phyloP scores from a whole-genome alignment of 2,113 vertebrate species.

The Delphinapterus leucas region DNA sequence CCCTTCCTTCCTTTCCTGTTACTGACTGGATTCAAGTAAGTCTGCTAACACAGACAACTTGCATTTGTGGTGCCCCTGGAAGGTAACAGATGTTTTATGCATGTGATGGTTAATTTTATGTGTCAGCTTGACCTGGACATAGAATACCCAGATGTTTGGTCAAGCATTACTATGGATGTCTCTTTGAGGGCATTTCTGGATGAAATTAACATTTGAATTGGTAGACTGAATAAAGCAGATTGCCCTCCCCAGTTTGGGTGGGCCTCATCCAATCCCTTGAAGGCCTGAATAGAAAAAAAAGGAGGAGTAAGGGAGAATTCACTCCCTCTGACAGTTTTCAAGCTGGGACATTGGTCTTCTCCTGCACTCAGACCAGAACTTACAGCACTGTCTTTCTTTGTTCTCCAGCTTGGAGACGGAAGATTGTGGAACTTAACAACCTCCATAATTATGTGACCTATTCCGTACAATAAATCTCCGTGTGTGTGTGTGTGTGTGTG shows the following conservation, averaged over 20 bases:
- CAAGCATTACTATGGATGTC: neutral
- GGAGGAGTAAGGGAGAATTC: neutral
- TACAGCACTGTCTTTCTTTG: neutral
- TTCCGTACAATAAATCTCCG: neutral
- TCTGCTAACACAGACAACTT: neutral
- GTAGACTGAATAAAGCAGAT: neutral
- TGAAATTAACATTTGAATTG: neutral
- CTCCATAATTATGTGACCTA: neutral
- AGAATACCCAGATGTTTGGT: neutral
- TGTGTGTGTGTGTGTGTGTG: rapidly evolving
- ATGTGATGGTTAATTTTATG: neutral
- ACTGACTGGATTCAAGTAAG: neutral
- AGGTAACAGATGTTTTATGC: neutral
- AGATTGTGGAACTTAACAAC: neutral
- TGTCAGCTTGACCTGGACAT: neutral
- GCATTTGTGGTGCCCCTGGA: neutral
- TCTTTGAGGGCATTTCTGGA: neutral
- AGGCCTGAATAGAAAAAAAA: neutral
- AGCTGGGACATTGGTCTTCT: rapidly evolving
- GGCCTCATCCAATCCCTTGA: neutral
- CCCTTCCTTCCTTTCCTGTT: neutral
- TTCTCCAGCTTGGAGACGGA: neutral
- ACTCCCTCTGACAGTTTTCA: neutral
- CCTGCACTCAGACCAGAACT: neutral
- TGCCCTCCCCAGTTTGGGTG: neutral